These are phyloP conservation scores for Pogonocichla stellata DNA, from an alignment of 2,113 vertebrate genomes.

Conservation along the genomic window DNA sequence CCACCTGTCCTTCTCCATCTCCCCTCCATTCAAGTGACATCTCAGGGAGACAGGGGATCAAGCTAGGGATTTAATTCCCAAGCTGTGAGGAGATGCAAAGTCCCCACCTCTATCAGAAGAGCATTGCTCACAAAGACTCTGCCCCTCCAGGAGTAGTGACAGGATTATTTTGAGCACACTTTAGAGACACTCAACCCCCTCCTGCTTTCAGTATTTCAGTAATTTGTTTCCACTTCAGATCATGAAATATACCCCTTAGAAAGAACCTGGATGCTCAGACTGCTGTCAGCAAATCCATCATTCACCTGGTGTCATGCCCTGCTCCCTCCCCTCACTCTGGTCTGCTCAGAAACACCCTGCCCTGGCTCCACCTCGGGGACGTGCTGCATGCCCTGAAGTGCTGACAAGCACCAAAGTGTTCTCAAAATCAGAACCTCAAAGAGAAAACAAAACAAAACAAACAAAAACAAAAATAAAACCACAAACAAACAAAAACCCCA, in stretches of 20 bases:
- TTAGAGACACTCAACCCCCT: neutral
- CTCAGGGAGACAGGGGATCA: neutral
- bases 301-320: accelerated
- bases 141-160: neutral
- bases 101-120: neutral
- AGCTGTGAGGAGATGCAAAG: neutral
- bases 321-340: neutral
- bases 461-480: too few relatives aligned
- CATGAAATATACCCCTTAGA: neutral
- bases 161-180: neutral
- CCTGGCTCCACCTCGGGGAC: neutral
- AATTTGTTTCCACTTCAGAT: slow-evolving; percentile 5
- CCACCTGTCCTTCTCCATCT: neutral
- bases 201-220: neutral
- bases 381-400: neutral
- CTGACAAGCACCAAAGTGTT: neutral
- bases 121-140: neutral
- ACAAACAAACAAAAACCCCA: too few relatives aligned
- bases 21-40: neutral
- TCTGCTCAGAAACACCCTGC: neutral
- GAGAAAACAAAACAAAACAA: neutral
- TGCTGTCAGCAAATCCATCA: neutral
- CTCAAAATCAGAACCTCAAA: neutral
- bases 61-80: neutral
- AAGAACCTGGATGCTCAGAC: neutral